These are phyloP conservation scores for Antheraea assamensis DNA, from an alignment of 2,888 invertebrate species.

Conservation along the genomic window DNA sequence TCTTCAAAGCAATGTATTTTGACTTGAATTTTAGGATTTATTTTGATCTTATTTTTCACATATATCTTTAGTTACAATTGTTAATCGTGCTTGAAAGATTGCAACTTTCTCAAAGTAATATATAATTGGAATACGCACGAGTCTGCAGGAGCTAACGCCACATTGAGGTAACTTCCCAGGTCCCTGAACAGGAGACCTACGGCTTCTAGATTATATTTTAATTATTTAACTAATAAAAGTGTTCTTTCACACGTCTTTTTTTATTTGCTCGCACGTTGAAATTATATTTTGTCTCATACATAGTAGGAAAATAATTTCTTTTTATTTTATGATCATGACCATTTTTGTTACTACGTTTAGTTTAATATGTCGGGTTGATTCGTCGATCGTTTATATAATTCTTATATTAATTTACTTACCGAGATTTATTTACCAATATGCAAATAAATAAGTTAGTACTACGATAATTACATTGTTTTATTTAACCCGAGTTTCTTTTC, in stretches of 20 bases:
- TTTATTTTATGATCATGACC: neutral
- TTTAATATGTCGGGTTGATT: neutral
- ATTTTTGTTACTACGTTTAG: neutral
- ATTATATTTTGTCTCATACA: neutral
- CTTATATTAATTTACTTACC: neutral
- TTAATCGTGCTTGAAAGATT: neutral
- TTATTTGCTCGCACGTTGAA: neutral
- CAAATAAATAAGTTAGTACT: constrained; percentile 1
- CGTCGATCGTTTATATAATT: neutral
- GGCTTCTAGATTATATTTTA: neutral
- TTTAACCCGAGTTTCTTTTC: no score
- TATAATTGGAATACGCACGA: neutral
- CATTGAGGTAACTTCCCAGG: neutral
- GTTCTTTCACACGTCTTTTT: neutral
- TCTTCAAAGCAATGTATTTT: neutral
- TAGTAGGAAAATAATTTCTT: neutral
- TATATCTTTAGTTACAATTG: neutral
- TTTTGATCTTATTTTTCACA: neutral
- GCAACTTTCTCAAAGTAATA: neutral
- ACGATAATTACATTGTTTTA: no score
- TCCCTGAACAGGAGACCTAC: neutral
- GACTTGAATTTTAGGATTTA: neutral
- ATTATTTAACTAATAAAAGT: neutral
- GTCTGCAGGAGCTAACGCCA: neutral
- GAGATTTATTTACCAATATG: constrained; percentile 9